Conservation (phyloP, 2,113 vertebrate species). For the Sminthopsis crassicaudata region DNA sequence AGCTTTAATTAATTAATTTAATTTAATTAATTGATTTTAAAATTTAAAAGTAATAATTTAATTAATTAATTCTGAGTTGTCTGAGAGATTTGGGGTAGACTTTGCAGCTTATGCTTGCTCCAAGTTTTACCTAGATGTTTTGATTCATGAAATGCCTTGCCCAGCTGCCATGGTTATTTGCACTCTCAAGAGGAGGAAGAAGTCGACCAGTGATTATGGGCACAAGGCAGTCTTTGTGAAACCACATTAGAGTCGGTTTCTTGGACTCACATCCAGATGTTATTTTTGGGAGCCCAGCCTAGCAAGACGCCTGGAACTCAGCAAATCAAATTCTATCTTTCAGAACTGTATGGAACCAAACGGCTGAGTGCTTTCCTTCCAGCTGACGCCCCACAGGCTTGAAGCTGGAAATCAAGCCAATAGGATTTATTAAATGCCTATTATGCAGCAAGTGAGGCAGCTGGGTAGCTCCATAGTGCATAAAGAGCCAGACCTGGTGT, state of each 20-base stretch:
- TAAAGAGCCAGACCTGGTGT: background rate
- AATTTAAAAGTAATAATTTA: too few species aligned
- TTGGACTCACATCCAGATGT: background rate
- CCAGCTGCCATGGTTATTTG: background rate
- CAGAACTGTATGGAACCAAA: background rate
- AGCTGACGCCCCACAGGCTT: background rate
- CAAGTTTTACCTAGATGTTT: background rate
- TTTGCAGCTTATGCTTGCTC: too few species aligned
- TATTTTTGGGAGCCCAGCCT: background rate
- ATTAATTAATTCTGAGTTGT: too few species aligned
- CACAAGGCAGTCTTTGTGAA: background rate
- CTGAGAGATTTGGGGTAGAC: background rate
- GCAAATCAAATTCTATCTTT: background rate
- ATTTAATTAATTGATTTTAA: too few species aligned
- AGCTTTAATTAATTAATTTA: too few species aligned
- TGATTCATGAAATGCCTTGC: background rate
- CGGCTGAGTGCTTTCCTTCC: background rate
- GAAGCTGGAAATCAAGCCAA: background rate
- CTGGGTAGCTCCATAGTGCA: background rate
- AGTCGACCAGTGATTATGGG: background rate
- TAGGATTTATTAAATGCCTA: accelerated
- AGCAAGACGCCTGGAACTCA: background rate
- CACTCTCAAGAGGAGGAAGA: background rate
- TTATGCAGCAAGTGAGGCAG: background rate
- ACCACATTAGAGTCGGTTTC: background rate